Evolutionary conservation across 2,797 vertebrate species (phyloP).

Genomic region (Anomalospiza imberbis): DNA sequence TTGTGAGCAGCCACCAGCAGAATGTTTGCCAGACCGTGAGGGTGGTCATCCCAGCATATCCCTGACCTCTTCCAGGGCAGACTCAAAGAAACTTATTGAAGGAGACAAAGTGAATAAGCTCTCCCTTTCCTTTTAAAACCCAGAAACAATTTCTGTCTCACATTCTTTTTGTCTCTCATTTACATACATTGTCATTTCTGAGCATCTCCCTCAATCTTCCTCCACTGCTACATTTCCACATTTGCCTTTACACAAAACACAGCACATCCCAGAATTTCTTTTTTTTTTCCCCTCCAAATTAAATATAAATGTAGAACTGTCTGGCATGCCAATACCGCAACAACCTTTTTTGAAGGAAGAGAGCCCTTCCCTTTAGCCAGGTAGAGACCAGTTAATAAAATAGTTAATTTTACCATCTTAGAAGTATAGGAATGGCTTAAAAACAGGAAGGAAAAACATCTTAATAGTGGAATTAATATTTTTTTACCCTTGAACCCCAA

Average conservation of each 20-base stretch:
- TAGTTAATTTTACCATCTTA: neutral
- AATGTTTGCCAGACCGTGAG: neutral
- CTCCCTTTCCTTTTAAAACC: neutral
- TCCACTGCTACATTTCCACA: neutral
- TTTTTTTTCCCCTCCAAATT: neutral
- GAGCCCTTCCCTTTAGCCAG: neutral
- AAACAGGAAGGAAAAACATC: neutral
- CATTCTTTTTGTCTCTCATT: neutral
- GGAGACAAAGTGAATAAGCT: neutral
- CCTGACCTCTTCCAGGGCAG: neutral
- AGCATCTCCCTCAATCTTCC: neutral
- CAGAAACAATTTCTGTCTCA: neutral
- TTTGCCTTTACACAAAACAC: neutral
- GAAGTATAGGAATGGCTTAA: neutral
- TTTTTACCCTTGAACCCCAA: neutral
- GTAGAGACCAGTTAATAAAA: neutral
- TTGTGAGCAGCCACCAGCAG: constrained; percentile 1
- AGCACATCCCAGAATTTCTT: neutral
- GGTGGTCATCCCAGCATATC: neutral
- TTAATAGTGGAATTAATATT: neutral
- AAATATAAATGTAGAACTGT: neutral
- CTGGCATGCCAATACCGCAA: neutral
- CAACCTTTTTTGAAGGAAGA: neutral
- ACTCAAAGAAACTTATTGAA: neutral
- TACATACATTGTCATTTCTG: neutral